A percentile compares a stretch with the other conserved stretches of the same genome.
These are phyloP conservation scores for Agrilus cyanescens DNA, from an alignment of 2,888 invertebrate species.

Conservation along the genomic window DNA sequence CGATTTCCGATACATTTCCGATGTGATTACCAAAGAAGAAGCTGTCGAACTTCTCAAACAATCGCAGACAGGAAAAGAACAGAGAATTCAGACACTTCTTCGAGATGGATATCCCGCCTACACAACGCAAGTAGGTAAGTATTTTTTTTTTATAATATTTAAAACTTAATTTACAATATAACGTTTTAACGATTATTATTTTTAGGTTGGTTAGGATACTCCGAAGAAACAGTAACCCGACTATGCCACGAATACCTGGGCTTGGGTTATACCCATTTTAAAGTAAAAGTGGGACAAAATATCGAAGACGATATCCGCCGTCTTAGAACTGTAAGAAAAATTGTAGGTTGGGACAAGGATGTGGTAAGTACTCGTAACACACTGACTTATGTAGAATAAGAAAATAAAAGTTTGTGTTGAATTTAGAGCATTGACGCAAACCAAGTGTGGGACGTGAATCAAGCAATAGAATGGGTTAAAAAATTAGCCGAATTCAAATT, in stretches of 20 bases:
- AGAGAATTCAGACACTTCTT: conserved; percentile 50
- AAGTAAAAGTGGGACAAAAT: conserved; percentile 80
- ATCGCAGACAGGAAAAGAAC: conserved; percentile 44
- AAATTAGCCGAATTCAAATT: conserved; percentile 60
- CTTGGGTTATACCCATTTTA: conserved; percentile 71
- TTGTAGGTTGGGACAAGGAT: conserved; percentile 62
- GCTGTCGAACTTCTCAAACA: conserved; percentile 57
- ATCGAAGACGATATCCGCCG: conserved; percentile 65
- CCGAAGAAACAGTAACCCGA: conserved; percentile 57
- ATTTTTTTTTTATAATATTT: conserved; percentile 9
- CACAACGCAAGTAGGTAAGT: conserved; percentile 69
- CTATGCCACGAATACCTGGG: conserved; percentile 61
- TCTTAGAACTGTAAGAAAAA: conserved; percentile 58
- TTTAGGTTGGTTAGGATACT: conserved; percentile 78
- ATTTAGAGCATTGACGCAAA: conserved; percentile 76
- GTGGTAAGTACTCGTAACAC: conserved; percentile 42
- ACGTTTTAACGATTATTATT: no score
- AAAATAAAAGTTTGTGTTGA: background rate
- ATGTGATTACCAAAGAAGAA: conserved; percentile 72
- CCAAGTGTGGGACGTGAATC: conserved; percentile 76
- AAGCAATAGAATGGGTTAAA: conserved; percentile 80
- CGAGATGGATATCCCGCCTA: conserved; percentile 73
- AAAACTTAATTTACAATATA: no score
- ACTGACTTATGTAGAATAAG: background rate
- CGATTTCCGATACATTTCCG: conserved; percentile 76